Conservation (phyloP, 2,797 vertebrate genomes). For the Sebastes dallii region DNA sequence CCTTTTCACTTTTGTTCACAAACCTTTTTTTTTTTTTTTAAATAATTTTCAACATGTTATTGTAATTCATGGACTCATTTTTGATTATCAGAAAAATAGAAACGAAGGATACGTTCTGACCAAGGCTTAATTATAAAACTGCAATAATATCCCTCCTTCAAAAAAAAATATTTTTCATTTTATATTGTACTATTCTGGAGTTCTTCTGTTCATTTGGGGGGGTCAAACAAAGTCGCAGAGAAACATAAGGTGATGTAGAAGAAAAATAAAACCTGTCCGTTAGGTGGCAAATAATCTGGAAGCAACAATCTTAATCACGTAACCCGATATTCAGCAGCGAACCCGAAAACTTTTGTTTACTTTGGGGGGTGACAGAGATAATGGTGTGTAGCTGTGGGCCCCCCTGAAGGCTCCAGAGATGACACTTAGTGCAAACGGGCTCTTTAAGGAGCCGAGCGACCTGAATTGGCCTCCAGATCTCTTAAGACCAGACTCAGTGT, state of each 20-base stretch:
- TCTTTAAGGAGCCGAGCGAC: slow-evolving; percentile 21
- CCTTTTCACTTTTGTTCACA: not conserved
- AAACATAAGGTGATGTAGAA: not conserved
- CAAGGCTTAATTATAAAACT: not conserved
- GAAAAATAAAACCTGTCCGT: not conserved
- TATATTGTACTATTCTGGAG: not conserved
- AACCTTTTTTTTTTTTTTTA: not conserved
- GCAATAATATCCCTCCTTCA: not conserved
- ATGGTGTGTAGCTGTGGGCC: slow-evolving; percentile 55
- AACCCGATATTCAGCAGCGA: not conserved
- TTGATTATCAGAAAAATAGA: not conserved
- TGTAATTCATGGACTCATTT: not conserved
- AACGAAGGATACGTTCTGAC: not conserved
- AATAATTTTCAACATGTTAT: not conserved
- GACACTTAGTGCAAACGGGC: slow-evolving; percentile 34
- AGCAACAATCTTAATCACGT: not conserved
- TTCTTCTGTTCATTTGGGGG: not conserved
- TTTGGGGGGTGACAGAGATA: slow-evolving; percentile 38
- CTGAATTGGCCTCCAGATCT: slow-evolving; percentile 25
- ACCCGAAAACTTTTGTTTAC: slow-evolving; percentile 54
- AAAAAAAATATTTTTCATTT: not conserved
- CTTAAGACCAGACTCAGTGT: not conserved
- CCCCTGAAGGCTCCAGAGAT: slow-evolving; percentile 53
- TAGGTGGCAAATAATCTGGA: not conserved
- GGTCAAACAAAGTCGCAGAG: not conserved